phyloP scores from a whole-genome alignment of 2,888 invertebrate species.

The Gasteruption jaculator region DNA sequence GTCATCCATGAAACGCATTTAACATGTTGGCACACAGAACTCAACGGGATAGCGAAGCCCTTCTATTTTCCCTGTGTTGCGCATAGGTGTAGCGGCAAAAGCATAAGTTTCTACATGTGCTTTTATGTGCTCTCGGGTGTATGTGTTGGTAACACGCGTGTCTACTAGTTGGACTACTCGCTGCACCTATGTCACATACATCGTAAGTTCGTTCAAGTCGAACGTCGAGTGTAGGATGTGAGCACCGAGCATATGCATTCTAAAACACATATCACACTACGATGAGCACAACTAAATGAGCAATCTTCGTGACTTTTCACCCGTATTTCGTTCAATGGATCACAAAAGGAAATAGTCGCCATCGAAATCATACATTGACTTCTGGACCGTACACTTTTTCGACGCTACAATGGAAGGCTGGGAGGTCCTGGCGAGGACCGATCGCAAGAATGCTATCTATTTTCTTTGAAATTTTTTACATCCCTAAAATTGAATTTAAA shows the following conservation, averaged over 20 bases:
- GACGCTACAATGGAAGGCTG: too few species aligned
- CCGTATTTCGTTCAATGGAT: background rate
- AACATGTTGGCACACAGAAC: conserved; percentile 50
- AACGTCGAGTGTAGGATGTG: conserved; percentile 4
- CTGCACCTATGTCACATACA: too few species aligned
- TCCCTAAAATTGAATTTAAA: too few species aligned
- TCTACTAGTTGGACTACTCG: conserved; percentile 9
- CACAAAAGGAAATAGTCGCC: too few species aligned
- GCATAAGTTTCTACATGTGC: background rate
- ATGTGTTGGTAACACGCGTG: conserved; percentile 11
- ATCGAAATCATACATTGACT: too few species aligned
- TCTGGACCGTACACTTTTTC: too few species aligned
- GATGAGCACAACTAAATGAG: conserved; percentile 25
- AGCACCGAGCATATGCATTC: conserved; percentile 12
- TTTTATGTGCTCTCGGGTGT: conserved; percentile 6
- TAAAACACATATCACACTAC: conserved; percentile 19
- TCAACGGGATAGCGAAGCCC: conserved; percentile 39
- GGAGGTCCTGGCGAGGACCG: too few species aligned
- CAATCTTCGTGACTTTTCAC: conserved; percentile 17
- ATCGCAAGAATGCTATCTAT: too few species aligned
- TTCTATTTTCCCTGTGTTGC: conserved; percentile 17
- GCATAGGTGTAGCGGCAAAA: background rate
- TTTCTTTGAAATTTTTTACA: too few species aligned
- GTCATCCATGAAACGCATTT: conserved; percentile 51
- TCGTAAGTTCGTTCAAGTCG: too few species aligned